Evolutionary conservation across 2,888 invertebrate species (phyloP), one percentile per base, ranked within the genome.

Genomic region (Gymnoscelis rufifasciata): DNA sequence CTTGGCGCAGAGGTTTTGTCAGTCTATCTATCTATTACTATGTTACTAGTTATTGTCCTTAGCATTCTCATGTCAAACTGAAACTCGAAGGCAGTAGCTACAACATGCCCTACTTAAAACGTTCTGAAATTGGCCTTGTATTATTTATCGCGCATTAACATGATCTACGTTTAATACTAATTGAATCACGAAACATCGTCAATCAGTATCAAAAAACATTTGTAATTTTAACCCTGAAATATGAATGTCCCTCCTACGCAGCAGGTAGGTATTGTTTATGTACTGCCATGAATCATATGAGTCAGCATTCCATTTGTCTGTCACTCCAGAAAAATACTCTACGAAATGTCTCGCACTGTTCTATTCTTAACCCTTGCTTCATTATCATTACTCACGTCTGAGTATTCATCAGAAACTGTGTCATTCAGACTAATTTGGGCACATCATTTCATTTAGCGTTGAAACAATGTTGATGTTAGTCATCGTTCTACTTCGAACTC

Each of bases 361-460:
- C 35, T 49, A 45, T 44, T 45, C 35, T 35, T 10, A 26, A 12
- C 11, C n/a, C 27, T 30, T 41, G 23, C 14, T 33, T 29, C 35
- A 35, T 35, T 33, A 15, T 7, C 49, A 50, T 50, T 50, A 50
- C 44, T 50, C 50, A 45, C 36, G 49, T 48, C 48, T 44, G 40
- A 45, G 39, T 44, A 48, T 52, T 46, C 47, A 49, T 52, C 39
- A 24, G 10, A 7, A 45, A 31, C 33, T 48, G 51, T 57, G 57
- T 55, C 50, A 57, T 51, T 43, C 47, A 19, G 46, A 51, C 50
- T 45, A 42, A 50, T 53, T 56, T 55, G 55, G 52, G 51, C 51
- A 55, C 52, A 51, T 47, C 48, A 45, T 57, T 50, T 38, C 41
- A 52, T 51, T 57, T 54, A 51, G 43, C 29, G 38, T 51, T 53